These are phyloP conservation scores for Drosophila pseudoananassae DNA, from an alignment of 1,140 invertebrate genomes.

Conservation along the genomic window DNA sequence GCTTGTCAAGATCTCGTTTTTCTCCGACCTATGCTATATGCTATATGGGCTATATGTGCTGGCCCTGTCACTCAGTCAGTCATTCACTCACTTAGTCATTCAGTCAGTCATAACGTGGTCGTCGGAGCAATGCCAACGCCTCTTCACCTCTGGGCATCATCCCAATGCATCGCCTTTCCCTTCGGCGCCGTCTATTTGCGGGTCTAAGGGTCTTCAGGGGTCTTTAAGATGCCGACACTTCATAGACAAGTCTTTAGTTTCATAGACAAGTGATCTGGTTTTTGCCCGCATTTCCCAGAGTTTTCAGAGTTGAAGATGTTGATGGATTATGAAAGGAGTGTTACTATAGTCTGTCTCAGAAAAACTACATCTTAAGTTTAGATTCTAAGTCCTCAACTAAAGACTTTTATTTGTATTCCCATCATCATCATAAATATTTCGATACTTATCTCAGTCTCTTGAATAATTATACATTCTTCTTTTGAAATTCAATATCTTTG, in stretches of 20 bases:
- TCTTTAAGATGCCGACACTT: constrained; percentile 37
- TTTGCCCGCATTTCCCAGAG: constrained; percentile 16
- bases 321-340: constrained; percentile 20
- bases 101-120: constrained; percentile 41
- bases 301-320: constrained; percentile 7
- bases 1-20: constrained; percentile 48
- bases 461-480: neutral
- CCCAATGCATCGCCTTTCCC: constrained; percentile 23
- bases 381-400: neutral
- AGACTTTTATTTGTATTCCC: neutral
- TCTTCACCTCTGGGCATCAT: constrained; percentile 19
- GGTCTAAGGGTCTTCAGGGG: constrained; percentile 44
- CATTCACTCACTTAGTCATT: constrained; percentile 39
- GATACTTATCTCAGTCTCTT: neutral
- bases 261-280: constrained; percentile 39
- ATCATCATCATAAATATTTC: neutral
- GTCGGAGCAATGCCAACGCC: constrained; percentile 48
- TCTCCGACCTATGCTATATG: constrained; percentile 11
- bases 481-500: constrained; percentile 21
- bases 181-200: constrained; percentile 33
- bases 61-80: constrained; percentile 25
- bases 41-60: constrained; percentile 12
- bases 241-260: constrained; percentile 31
- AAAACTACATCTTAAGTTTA: neutral
- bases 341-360: neutral